These are phyloP conservation scores for Rhincodon typus DNA, from an alignment of 2,797 vertebrate genomes.

Conservation along the genomic window DNA sequence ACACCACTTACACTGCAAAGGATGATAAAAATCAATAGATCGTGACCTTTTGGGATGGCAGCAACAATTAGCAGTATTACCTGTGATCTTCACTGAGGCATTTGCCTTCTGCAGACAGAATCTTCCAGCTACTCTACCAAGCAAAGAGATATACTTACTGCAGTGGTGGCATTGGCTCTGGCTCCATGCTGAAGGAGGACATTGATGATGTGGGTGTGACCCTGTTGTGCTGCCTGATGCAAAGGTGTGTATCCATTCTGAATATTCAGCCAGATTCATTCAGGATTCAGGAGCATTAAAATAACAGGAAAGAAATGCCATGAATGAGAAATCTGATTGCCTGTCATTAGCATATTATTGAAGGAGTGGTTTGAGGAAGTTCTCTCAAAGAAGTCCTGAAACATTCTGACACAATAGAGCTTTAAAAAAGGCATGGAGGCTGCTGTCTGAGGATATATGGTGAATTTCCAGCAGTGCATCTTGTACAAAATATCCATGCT, in stretches of 20 bases:
- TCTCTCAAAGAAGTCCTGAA: background rate
- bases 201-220: conserved; percentile 95
- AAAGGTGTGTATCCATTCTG: conserved; percentile 95
- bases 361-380: background rate
- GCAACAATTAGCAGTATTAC: background rate
- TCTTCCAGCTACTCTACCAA: background rate
- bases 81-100: background rate
- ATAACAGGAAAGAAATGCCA: background rate
- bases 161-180: conserved; percentile 85
- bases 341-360: background rate
- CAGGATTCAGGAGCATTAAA: background rate
- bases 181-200: conserved; percentile 84
- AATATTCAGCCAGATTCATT: background rate
- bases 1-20: background rate
- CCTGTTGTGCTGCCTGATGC: conserved; percentile 97
- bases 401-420: too few relatives aligned
- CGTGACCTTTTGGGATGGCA: background rate
- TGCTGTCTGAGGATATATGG: too few relatives aligned
- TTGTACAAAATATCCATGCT: too few relatives aligned
- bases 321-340: conserved; percentile 18
- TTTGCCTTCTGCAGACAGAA: background rate
- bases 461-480: too few relatives aligned
- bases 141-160: conserved; percentile 58
- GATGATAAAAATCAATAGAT: conserved; percentile 20
- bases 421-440: too few relatives aligned